A percentile compares a stretch with the other conserved stretches of the same genome.
phyloP scores from a whole-genome alignment of 2,113 vertebrate species.

The Macquaria ambigua region DNA sequence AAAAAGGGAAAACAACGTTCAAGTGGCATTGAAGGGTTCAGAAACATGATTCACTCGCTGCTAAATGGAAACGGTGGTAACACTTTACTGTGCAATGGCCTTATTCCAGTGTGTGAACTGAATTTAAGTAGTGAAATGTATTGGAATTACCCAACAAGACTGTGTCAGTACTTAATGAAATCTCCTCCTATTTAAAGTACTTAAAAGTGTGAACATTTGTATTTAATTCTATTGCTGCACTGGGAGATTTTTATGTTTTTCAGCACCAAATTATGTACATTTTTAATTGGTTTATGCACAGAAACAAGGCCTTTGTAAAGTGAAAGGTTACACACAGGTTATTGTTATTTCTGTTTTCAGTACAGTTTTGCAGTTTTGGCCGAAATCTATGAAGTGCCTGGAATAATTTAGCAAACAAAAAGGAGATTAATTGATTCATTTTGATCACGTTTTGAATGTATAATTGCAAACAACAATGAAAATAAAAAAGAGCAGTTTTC shows the following conservation, averaged over 20 bases:
- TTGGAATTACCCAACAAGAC: conserved; percentile 15
- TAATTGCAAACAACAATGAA: conserved; percentile 20
- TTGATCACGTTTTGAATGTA: conserved; percentile 74
- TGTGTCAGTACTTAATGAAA: conserved; percentile 35
- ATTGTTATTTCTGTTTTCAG: conserved; percentile 20
- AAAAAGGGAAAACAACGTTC: conserved; percentile 47
- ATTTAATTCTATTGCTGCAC: conserved; percentile 35
- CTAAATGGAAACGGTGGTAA: conserved; percentile 55
- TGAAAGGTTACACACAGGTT: conserved; percentile 6
- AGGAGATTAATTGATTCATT: conserved; percentile 45
- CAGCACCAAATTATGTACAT: conserved; percentile 11
- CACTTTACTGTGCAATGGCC: conserved; percentile 55
- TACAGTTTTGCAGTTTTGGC: conserved; percentile 59
- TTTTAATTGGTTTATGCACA: not conserved
- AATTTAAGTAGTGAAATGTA: not conserved
- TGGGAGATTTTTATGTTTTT: conserved; percentile 11
- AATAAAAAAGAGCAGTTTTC: conserved; percentile 14
- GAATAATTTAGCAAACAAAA: conserved; percentile 47
- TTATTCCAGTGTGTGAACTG: conserved; percentile 26
- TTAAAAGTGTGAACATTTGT: conserved; percentile 42
- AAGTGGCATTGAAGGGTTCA: conserved; percentile 52
- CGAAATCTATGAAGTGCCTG: conserved; percentile 76
- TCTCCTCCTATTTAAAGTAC: conserved; percentile 43
- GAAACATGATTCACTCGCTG: conserved; percentile 60
- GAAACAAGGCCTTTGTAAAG: conserved; percentile 51